These are phyloP conservation scores for Euwallacea similis DNA, from an alignment of 1,140 invertebrate species.

Conservation along the genomic window DNA sequence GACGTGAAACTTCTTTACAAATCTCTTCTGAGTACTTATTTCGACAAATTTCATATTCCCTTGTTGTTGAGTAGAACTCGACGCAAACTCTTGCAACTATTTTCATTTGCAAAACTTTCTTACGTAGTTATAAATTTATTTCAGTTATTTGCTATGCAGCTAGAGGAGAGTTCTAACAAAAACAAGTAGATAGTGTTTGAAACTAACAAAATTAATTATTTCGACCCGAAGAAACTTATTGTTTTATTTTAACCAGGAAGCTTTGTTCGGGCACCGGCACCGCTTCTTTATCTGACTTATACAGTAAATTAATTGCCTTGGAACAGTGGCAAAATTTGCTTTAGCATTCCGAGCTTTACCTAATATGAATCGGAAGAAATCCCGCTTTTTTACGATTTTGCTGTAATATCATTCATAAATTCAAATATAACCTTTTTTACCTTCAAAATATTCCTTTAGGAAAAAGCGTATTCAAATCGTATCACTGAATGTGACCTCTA, in stretches of 20 bases:
- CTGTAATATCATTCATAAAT: too few species aligned
- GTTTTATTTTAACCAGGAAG: constrained; percentile 14
- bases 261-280: constrained; percentile 6
- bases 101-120: constrained; percentile 15
- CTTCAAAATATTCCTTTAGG: too few species aligned
- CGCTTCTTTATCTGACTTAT: constrained; percentile 10
- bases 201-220: constrained; percentile 25
- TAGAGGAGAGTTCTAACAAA: constrained; percentile 9
- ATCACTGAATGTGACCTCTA: too few species aligned
- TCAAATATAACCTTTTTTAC: too few species aligned
- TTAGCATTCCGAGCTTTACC: not conserved
- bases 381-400: too few species aligned
- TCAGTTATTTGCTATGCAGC: constrained; percentile 11
- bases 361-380: too few species aligned
- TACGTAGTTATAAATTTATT: constrained; percentile 15
- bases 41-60: not conserved
- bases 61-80: constrained; percentile 6
- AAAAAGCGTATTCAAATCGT: too few species aligned
- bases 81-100: constrained; percentile 1
- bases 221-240: constrained; percentile 11
- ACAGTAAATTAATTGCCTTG: constrained; percentile 12
- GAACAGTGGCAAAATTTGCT: constrained; percentile 3
- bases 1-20: too few species aligned
- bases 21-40: not conserved
- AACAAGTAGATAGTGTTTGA: constrained; percentile 17